Percentiles rank a stretch among this genome's conserved stretches.
These are phyloP conservation scores for Lepus timidus DNA, from an alignment of 2,113 vertebrate genomes.

Conservation along the genomic window DNA sequence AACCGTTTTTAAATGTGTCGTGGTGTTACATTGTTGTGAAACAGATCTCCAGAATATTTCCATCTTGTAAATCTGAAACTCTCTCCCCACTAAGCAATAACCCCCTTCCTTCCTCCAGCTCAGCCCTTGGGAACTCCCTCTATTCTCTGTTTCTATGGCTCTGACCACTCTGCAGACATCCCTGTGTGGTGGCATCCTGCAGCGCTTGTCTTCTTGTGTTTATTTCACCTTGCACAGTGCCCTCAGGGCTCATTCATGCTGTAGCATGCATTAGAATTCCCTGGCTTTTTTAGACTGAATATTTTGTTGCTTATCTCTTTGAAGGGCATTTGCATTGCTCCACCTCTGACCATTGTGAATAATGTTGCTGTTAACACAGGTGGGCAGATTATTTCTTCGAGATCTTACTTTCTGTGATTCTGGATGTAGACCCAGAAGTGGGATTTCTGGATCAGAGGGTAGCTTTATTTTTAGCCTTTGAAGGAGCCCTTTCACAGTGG, in stretches of 20 bases:
- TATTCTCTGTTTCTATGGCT: neutral
- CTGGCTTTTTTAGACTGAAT: neutral
- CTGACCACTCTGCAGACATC: neutral
- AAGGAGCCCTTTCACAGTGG: neutral
- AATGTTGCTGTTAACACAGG: no score
- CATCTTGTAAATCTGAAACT: neutral
- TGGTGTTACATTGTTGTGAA: neutral
- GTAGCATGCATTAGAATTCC: neutral
- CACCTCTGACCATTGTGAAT: neutral
- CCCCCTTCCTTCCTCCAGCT: neutral
- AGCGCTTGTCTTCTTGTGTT: neutral
- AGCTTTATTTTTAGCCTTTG: neutral
- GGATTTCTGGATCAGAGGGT: neutral
- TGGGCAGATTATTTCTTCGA: neutral
- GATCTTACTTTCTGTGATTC: neutral
- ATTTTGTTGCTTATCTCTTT: neutral
- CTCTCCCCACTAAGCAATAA: no score
- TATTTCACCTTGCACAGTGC: neutral
- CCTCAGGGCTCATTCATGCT: neutral
- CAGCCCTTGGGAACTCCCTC: neutral
- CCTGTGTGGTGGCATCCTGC: neutral
- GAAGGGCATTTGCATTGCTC: neutral
- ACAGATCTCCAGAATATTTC: neutral
- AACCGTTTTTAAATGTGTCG: neutral
- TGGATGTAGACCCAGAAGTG: neutral